These are phyloP conservation scores for Chelon auratus DNA, from an alignment of 2,797 vertebrate genomes.

Conservation along the genomic window DNA sequence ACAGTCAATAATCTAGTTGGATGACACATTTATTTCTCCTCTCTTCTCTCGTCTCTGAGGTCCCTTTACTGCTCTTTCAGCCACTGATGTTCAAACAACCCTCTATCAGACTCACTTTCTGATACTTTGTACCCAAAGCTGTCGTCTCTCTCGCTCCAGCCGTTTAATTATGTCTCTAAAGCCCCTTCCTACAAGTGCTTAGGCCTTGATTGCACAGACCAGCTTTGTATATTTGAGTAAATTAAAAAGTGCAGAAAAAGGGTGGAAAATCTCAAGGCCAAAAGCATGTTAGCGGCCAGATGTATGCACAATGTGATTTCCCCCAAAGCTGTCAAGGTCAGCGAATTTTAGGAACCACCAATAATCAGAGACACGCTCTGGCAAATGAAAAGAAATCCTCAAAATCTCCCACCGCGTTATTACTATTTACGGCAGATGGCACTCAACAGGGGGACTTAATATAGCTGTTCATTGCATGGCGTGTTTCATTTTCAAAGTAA, in stretches of 20 bases:
- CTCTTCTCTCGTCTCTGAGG: constrained; percentile 11
- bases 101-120: constrained; percentile 56
- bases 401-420: constrained; percentile 22
- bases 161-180: constrained; percentile 79
- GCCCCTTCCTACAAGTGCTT: constrained; percentile 69
- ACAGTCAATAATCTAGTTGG: constrained; percentile 42
- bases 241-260: constrained; percentile 65
- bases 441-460: not conserved
- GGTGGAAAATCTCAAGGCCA: constrained; percentile 36
- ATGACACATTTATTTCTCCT: constrained; percentile 30
- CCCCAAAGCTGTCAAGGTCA: constrained; percentile 42
- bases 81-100: constrained; percentile 38
- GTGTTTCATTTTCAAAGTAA: not conserved
- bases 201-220: constrained; percentile 79
- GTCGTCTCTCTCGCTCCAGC: constrained; percentile 53
- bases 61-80: constrained; percentile 45
- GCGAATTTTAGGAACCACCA: constrained; percentile 60
- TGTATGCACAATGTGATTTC: constrained; percentile 47
- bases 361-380: constrained; percentile 46
- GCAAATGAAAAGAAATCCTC: constrained; percentile 33
- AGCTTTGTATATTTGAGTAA: constrained; percentile 80
- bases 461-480: not conserved
- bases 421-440: constrained; percentile 27
- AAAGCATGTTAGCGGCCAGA: constrained; percentile 58
- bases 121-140: constrained; percentile 66